Base-by-base conservation (phyloP, 2,888 invertebrate species). In the Eugnorisma glareosa region DNA sequence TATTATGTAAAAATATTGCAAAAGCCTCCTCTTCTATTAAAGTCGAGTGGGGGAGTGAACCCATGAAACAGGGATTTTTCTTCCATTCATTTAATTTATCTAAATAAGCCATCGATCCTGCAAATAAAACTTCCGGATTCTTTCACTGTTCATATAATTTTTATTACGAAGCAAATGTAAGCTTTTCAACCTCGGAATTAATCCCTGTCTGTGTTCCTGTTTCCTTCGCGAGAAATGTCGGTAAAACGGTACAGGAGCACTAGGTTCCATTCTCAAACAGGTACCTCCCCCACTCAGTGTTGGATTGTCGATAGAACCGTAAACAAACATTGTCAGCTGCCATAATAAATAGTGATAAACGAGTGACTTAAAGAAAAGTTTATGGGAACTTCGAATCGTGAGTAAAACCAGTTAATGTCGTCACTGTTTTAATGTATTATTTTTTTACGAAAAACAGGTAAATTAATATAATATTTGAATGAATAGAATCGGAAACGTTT, bases 1-100 rank as follows among this genome's bases (percentile, higher is more conserved):
- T 67, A 64, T 71, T 83, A 68, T 72, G 43, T 51, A 69, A 71
- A 78, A 78, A 74, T 64, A 74, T 66, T 66, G 64, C 37, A 21
- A 72, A 73, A 69, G 35, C 48, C 51, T 64, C 61, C 61, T 35
- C 15, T 37, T 40, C 59, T 68, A 82, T 74, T 72, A 28, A 69
- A 64, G 61, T 71, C 43, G 45, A 69, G 28, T 63, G 45, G 66
- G 48, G 40, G 37, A 67, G 35, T 51, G 37, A 59, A 66, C 68
- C 35, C 74, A 59, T 71, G 24, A 40, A 68, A 31, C 35, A 40
- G 37, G 35, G 31, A 13, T 43, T 48, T n/a, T 57, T 59, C 43
- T 35, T 35, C 15, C 6, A 64, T 64, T 69, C 2, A 37, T 76
- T 70, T 57, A 18, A 11, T 28, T n/a, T 21, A n/a, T 28, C 4